Evolutionary conservation across 2,888 invertebrate genomes (phyloP).

Genomic region (Limnephilus auricula): DNA sequence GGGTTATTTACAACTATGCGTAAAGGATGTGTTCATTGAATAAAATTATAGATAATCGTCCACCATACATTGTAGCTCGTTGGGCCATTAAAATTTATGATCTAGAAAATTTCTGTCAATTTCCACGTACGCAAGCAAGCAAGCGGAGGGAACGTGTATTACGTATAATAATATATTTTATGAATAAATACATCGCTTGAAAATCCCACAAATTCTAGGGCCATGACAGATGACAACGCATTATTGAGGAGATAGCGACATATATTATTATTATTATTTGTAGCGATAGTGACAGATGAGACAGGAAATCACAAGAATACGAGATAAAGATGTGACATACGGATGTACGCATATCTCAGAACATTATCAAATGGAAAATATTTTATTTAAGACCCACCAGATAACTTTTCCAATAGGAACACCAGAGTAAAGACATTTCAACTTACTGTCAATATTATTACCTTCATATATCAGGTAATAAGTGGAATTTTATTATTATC

Average conservation of each 20-base stretch:
- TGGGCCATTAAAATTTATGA: constrained; percentile 9
- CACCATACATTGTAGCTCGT: background rate
- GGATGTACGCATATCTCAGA: background rate
- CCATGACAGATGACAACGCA: background rate
- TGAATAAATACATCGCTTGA: background rate
- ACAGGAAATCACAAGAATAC: background rate
- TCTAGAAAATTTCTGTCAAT: background rate
- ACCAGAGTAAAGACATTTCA: too few relatives aligned
- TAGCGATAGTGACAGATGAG: background rate
- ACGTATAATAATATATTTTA: background rate
- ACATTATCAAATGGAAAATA: background rate
- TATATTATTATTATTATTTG: background rate
- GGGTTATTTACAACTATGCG: background rate
- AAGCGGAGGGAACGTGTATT: background rate
- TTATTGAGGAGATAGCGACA: background rate
- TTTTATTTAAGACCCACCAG: background rate
- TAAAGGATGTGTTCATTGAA: constrained; percentile 2
- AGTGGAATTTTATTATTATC: background rate
- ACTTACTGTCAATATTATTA: too few relatives aligned
- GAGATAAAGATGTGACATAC: background rate
- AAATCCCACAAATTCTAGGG: background rate
- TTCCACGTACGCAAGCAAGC: background rate
- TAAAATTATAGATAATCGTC: background rate
- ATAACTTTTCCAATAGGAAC: background rate
- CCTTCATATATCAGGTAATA: too few relatives aligned